These are phyloP conservation scores for Maccullochella peelii DNA, from an alignment of 2,113 vertebrate genomes.

Conservation along the genomic window DNA sequence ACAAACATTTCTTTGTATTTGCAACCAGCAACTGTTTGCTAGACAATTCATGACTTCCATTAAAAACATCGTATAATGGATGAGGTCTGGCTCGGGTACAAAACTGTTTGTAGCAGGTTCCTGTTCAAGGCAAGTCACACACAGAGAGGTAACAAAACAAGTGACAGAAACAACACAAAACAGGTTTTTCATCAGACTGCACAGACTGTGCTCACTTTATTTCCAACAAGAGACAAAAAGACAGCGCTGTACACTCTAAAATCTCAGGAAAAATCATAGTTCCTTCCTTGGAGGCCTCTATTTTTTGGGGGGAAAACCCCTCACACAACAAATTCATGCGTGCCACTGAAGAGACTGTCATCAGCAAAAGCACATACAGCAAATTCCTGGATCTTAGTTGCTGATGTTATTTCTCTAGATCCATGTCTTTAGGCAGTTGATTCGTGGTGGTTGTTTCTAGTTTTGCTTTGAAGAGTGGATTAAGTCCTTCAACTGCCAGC, in stretches of 20 bases:
- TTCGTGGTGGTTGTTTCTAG: slow-evolving; percentile 8
- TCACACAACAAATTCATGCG: not conserved
- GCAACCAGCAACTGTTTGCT: not conserved
- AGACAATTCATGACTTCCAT: not conserved
- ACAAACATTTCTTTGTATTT: too few relatives aligned
- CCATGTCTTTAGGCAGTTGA: not conserved
- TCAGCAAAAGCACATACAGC: not conserved
- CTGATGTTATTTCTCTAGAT: not conserved
- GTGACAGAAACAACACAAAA: slow-evolving; percentile 5
- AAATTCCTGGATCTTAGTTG: not conserved
- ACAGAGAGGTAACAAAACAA: slow-evolving; percentile 11
- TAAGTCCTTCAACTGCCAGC: not conserved
- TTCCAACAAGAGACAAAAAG: slow-evolving; percentile 5
- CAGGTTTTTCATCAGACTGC: slow-evolving; percentile 26
- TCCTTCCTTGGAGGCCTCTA: slow-evolving; percentile 13
- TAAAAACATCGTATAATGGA: not conserved
- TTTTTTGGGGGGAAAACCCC: not conserved
- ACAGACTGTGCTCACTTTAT: slow-evolving; percentile 4
- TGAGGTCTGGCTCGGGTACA: not conserved
- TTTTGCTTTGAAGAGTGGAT: slow-evolving; percentile 7
- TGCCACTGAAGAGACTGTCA: not conserved
- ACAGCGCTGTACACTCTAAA: not conserved
- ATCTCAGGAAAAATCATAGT: not conserved
- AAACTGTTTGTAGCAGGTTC: slow-evolving; percentile 14
- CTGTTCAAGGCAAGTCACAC: slow-evolving; percentile 27